Evolutionary conservation across 1,140 invertebrate genomes (phyloP).

Genomic region (Heliconius nattereri): DNA sequence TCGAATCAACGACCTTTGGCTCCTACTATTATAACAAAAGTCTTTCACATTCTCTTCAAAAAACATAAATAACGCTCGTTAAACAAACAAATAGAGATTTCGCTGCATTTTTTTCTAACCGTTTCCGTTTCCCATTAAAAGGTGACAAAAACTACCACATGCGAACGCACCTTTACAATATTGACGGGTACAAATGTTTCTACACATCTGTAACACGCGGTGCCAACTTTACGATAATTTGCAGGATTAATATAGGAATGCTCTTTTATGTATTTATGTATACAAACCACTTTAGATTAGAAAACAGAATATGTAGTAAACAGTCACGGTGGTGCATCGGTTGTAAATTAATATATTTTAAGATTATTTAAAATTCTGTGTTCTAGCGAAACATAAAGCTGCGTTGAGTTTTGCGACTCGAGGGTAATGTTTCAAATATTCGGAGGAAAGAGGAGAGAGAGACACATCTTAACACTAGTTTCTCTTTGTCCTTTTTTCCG

Average conservation of each 20-base stretch:
- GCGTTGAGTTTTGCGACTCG: too few species aligned
- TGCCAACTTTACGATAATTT: conserved; percentile 18
- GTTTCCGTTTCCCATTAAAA: conserved; percentile 8
- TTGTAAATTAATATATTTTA: background rate
- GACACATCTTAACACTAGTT: too few species aligned
- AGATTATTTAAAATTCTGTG: too few species aligned
- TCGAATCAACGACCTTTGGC: background rate
- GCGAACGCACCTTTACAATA: conserved; percentile 27
- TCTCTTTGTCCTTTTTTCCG: too few species aligned
- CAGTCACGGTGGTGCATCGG: background rate
- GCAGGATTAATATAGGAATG: conserved; percentile 6
- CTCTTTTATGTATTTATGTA: background rate
- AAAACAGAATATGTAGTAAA: background rate
- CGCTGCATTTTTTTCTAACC: background rate
- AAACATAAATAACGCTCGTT: background rate
- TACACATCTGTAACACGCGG: conserved; percentile 21
- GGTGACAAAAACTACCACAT: conserved; percentile 16
- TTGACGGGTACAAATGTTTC: conserved; percentile 27
- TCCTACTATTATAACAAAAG: background rate
- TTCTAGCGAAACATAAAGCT: too few species aligned
- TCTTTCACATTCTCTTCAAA: background rate
- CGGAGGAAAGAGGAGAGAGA: too few species aligned
- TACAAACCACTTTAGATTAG: background rate
- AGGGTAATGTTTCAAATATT: too few species aligned
- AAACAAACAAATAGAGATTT: conserved; percentile 8